Conservation (phyloP, 2,888 invertebrate genomes). For the Harpagoxenus sublaevis region DNA sequence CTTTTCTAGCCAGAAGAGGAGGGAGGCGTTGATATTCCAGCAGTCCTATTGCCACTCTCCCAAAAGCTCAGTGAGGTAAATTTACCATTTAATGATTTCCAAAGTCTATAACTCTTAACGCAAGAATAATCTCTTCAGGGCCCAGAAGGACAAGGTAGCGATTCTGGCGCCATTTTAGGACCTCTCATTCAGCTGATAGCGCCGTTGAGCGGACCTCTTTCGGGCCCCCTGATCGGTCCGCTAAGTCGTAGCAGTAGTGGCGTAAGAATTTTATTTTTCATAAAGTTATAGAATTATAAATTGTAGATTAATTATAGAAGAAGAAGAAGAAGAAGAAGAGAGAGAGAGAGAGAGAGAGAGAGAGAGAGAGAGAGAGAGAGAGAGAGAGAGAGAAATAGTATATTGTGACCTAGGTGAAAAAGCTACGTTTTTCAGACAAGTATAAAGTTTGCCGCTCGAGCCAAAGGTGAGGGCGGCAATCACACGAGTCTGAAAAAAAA, state of each 20-base stretch:
- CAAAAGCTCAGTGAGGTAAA: conserved; percentile 69
- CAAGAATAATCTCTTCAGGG: conserved; percentile 72
- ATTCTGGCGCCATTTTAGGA: conserved; percentile 80
- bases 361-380: too few relatives aligned
- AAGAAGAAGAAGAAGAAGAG: too few relatives aligned
- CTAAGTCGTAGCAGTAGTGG: conserved; percentile 79
- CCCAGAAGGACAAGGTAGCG: conserved; percentile 79
- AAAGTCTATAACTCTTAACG: neutral
- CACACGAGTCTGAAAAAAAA: too few relatives aligned
- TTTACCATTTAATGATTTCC: neutral
- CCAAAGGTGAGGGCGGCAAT: too few relatives aligned
- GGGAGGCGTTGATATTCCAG: conserved; percentile 63
- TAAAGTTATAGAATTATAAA: neutral
- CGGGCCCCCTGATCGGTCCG: conserved; percentile 82
- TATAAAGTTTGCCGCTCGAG: too few relatives aligned
- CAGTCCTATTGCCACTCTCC: conserved; percentile 62
- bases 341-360: too few relatives aligned
- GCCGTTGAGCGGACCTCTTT: conserved; percentile 82
- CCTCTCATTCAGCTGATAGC: conserved; percentile 79
- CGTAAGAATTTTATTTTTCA: conserved; percentile 72
- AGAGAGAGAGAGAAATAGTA: too few relatives aligned
- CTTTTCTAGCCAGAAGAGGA: conserved; percentile 67
- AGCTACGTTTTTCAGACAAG: too few relatives aligned
- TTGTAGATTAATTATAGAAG: neutral
- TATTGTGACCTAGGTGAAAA: too few relatives aligned